Percentiles rank a stretch among this genome's conserved stretches.
Evolutionary conservation across 2,113 vertebrate genomes (phyloP).

Genomic region (Tachysurus fulvidraco): DNA sequence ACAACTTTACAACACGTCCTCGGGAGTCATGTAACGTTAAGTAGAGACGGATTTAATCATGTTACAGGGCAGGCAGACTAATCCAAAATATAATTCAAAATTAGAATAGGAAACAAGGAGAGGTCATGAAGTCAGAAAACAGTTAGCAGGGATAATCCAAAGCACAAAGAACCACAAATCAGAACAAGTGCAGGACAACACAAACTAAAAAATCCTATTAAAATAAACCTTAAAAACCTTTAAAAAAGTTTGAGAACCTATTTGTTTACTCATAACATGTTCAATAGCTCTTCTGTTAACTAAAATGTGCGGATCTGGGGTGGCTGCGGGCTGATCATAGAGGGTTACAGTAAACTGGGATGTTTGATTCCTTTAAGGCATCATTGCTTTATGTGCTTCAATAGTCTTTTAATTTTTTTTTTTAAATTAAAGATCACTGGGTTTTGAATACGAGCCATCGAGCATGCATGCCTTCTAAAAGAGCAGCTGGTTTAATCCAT

Average conservation of each 20-base stretch:
- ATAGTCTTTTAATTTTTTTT: constrained; percentile 4
- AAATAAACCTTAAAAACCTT: too few relatives aligned
- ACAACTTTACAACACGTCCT: background rate
- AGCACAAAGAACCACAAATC: too few relatives aligned
- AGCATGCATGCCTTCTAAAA: background rate
- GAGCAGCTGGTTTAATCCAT: constrained; percentile 26
- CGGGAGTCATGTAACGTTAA: too few relatives aligned
- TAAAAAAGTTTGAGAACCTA: background rate
- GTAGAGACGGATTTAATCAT: too few relatives aligned
- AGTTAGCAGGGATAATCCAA: too few relatives aligned
- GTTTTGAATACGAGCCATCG: background rate
- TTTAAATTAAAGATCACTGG: background rate
- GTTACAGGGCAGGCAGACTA: too few relatives aligned
- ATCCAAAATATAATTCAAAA: too few relatives aligned
- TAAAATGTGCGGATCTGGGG: background rate
- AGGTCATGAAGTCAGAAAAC: too few relatives aligned
- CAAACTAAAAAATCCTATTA: too few relatives aligned
- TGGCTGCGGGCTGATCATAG: background rate
- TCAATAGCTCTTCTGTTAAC: background rate
- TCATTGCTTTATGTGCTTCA: background rate
- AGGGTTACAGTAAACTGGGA: background rate
- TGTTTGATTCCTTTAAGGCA: background rate
- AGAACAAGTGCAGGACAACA: too few relatives aligned
- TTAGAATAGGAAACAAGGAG: too few relatives aligned
- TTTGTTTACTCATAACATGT: background rate